phyloP scores from a whole-genome alignment of 35 echinoderm and acorn worm genomes.

The Holothuria glaberrima region DNA sequence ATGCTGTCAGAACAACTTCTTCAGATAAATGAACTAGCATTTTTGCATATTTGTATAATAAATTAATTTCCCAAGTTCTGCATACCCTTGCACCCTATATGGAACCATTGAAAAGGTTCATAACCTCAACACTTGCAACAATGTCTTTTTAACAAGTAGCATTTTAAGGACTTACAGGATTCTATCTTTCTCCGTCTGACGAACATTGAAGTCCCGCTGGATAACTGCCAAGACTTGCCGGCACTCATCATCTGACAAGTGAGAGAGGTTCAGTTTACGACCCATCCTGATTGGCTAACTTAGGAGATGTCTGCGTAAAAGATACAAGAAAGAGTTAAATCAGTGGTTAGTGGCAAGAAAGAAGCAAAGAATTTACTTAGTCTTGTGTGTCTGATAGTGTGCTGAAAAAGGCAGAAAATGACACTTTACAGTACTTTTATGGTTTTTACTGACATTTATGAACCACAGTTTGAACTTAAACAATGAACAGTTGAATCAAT shows the following conservation, averaged over 20 bases:
- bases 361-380: not conserved
- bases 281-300: slow-evolving; percentile 84
- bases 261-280: slow-evolving; percentile 93
- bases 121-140: not conserved
- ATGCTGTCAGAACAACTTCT: too few species aligned
- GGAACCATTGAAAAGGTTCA: not conserved
- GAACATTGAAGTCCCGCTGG: slow-evolving; percentile 86
- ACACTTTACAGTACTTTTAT: not conserved
- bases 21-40: too few species aligned
- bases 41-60: too few species aligned
- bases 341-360: not conserved
- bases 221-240: slow-evolving; percentile 92
- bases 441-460: not conserved
- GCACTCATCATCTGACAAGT: slow-evolving; percentile 90
- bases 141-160: not conserved
- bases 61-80: not conserved
- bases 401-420: not conserved
- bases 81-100: not conserved
- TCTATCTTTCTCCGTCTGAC: slow-evolving; percentile 85
- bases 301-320: not conserved
- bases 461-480: not conserved
- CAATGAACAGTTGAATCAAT: too few species aligned
- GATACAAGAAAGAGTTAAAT: not conserved
- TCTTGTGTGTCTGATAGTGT: too few species aligned
- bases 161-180: slow-evolving; percentile 69